These are phyloP conservation scores for Anguilla obscura DNA, from an alignment of 2,797 vertebrate species.

Conservation along the genomic window DNA sequence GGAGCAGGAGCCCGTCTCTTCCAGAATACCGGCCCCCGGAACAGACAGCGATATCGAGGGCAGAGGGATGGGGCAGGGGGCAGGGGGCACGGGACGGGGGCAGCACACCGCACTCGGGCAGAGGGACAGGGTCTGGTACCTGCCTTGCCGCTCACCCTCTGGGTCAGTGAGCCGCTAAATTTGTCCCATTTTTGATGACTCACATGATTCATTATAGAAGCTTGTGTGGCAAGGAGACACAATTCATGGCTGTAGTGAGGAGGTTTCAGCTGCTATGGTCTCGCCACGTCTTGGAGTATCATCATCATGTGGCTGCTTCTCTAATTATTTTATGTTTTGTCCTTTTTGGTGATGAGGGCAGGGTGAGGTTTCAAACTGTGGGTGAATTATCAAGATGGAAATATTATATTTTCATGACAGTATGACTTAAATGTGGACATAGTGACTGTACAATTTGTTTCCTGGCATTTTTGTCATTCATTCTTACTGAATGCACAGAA, in stretches of 20 bases:
- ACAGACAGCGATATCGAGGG: slow-evolving; percentile 61
- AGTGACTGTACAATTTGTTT: not conserved
- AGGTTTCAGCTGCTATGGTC: slow-evolving; percentile 18
- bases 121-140: slow-evolving; percentile 35
- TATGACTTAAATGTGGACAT: not conserved
- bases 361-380: not conserved
- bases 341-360: not conserved
- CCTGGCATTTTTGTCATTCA: not conserved
- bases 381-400: not conserved
- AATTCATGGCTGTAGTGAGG: not conserved
- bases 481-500: too few relatives aligned
- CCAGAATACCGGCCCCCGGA: slow-evolving; percentile 61
- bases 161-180: slow-evolving; percentile 45
- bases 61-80: slow-evolving; percentile 3
- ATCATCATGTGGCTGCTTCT: not conserved
- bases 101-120: not conserved
- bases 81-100: slow-evolving; percentile 2
- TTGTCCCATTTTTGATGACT: slow-evolving; percentile 36
- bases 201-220: not conserved
- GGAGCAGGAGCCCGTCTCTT: slow-evolving; percentile 76
- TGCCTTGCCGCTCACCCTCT: slow-evolving; percentile 39
- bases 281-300: not conserved
- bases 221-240: not conserved
- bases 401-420: not conserved
- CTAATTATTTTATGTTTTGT: not conserved